Conservation (phyloP, 2,888 invertebrate genomes). For the Entomobrya proxima region DNA sequence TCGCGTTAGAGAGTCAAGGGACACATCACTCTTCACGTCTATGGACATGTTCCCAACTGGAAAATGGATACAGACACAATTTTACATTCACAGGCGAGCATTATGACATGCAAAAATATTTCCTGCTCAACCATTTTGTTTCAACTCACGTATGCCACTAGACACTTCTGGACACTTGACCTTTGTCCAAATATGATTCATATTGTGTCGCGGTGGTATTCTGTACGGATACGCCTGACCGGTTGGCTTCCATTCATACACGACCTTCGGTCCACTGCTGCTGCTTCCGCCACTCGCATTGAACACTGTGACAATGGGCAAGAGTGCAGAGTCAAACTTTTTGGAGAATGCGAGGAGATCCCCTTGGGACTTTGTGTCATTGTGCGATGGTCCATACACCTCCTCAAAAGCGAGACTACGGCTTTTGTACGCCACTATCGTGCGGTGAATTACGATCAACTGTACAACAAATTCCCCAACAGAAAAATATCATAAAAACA, state of each 20-base stretch:
- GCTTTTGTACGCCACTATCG: slow-evolving; percentile 72
- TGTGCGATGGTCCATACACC: slow-evolving; percentile 66
- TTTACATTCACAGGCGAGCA: background rate
- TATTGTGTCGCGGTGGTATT: slow-evolving; percentile 49
- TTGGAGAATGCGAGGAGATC: slow-evolving; percentile 70
- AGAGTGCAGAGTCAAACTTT: slow-evolving; percentile 65
- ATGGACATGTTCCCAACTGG: slow-evolving; percentile 71
- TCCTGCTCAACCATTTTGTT: too few relatives aligned
- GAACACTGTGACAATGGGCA: slow-evolving; percentile 43
- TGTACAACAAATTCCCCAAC: background rate
- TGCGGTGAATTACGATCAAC: slow-evolving; percentile 73
- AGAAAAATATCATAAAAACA: background rate
- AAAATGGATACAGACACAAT: background rate
- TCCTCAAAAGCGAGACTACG: slow-evolving; percentile 71
- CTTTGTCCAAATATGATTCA: slow-evolving; percentile 66
- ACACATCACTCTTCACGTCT: slow-evolving; percentile 62
- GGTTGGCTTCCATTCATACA: slow-evolving; percentile 49
- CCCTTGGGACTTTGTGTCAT: slow-evolving; percentile 65
- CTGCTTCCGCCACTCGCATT: slow-evolving; percentile 21
- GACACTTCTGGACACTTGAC: slow-evolving; percentile 67
- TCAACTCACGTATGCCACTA: slow-evolving; percentile 54
- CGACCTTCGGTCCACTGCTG: background rate
- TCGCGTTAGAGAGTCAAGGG: slow-evolving; percentile 44
- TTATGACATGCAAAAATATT: too few relatives aligned
- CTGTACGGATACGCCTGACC: slow-evolving; percentile 70